Base-by-base conservation (phyloP, 2,888 invertebrate species). In the Drosophila cyrtoloma region DNA sequence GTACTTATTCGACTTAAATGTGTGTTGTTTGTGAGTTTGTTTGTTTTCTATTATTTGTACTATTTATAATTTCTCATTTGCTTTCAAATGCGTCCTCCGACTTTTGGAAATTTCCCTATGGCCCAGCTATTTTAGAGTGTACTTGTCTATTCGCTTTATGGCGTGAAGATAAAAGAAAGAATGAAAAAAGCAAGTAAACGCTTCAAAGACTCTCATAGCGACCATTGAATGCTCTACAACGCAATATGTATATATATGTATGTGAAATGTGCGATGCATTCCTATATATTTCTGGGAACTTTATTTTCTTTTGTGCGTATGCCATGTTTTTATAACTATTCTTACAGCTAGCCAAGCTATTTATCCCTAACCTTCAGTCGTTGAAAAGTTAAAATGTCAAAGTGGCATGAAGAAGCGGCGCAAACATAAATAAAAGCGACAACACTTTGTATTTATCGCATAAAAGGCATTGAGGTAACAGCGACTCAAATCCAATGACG, bases 61-160 rank as follows among this genome's bases (percentile, higher is more conserved):
- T 79, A 76, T 79, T 79, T 79, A 73, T 79, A 79, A 73, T 76
- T 70, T 79, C 66, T 58, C 55, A 56, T 67, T 79, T 78, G 71
- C 68, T 72, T 79, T 75, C 56, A 66, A 60, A 63, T 66, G 61
- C 55, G 60, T 58, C 75, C 64, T 81, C 56, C 65, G 79, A 64
- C 71, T 81, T 72, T 73, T 82, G 79, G 53, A 84, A 84, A 79
- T 86, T 84, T 84, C 74, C 81, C 79, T 64, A 67, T 62, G 64
- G 14, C 51, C 35, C 57, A 39, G 78, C 73, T 81, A 75, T 75
- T 77, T 79, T 77, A 50, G 62, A 84, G 70, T 65, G 64, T 75
- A 79, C 77, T 67, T 53, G 70, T 67, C 60, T 65, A 42, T 65
- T 64, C 56, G 64, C 75, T 71, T 56, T 65, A 75, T 69, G 65